Evolutionary conservation across 2,888 invertebrate genomes (phyloP), one percentile per base, ranked within the genome.

Genomic region (Pristionchus exspectatus): DNA sequence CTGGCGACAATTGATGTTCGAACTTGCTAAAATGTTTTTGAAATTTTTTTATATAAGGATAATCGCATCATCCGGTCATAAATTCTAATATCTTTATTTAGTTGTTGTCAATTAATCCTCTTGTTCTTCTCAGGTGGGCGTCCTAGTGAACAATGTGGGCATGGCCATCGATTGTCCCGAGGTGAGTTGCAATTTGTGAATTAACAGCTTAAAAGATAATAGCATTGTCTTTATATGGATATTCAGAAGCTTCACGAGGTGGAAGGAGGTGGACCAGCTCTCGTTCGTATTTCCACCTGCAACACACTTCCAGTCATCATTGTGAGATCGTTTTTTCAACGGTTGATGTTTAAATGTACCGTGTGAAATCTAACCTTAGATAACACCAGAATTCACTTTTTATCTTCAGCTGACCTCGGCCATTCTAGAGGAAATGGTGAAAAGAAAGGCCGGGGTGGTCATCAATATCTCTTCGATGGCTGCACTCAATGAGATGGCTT

Each of bases 401-500:
- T 14, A 63, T n/a, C 12, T 21, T 74, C 74, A 74, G 74, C 21
- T 74, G 33, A 30, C 3, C 12, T 30, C 72, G 16, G 72, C 72
- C 14, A 33, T 72, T 14, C 74, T 74, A 0, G 74, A 74, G 21
- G 44, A 74, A 21, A 74, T 74, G 74, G 74, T 74, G 44, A 44
- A 4, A 5, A 38, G 74, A 5, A 44, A 74, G 44, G 30, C 27
- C 18, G 74, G 74, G 1, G 66, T 86, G 33, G 96, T 99, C 89
- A 97, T 99, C 92, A 98, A 98, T 95, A 96, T 99, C 33, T 97
- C 98, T 0, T 98, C 98, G 0, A 97, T 97, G 0, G 96, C 98
- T 0, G 97, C 97, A 0, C 96, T 96, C 12, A 97, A 97, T 90
- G 97, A 98, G 0, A 97, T 97, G 92, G 87, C 91, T 81, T 90